phyloP scores from a whole-genome alignment of 2,797 vertebrate genomes.

The Coreius guichenoti region DNA sequence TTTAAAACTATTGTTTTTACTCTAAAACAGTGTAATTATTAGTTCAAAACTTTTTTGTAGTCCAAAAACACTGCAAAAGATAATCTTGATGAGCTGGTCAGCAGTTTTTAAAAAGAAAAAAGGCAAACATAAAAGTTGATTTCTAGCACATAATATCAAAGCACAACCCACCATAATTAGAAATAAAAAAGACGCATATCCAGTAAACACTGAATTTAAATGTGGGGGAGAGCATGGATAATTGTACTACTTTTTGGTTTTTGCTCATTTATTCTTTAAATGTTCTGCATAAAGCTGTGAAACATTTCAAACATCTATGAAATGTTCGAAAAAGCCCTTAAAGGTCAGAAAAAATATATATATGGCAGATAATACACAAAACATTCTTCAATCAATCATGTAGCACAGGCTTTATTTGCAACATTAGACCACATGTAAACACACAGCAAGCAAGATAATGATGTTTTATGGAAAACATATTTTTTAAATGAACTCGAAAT shows the following conservation, averaged over 20 bases:
- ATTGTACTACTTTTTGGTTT: background rate
- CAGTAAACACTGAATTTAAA: conserved; percentile 23
- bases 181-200: background rate
- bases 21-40: conserved; percentile 13
- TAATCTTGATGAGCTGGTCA: conserved; percentile 1
- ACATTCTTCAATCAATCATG: background rate
- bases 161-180: background rate
- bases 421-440: background rate
- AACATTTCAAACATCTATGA: background rate
- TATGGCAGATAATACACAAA: too few relatives aligned
- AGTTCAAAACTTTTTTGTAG: background rate
- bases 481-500: background rate
- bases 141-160: conserved; percentile 10
- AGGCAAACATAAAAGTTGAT: conserved; percentile 5
- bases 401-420: background rate
- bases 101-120: background rate
- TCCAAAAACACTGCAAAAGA: background rate
- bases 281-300: background rate
- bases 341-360: background rate
- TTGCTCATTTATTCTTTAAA: background rate
- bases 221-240: background rate
- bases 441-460: background rate
- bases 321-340: background rate
- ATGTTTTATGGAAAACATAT: background rate
- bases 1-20: conserved; percentile 19